Evolutionary conservation across 2,888 invertebrate species (phyloP), one percentile per base, ranked within the genome.

Genomic region (Monoplex corrugatus): DNA sequence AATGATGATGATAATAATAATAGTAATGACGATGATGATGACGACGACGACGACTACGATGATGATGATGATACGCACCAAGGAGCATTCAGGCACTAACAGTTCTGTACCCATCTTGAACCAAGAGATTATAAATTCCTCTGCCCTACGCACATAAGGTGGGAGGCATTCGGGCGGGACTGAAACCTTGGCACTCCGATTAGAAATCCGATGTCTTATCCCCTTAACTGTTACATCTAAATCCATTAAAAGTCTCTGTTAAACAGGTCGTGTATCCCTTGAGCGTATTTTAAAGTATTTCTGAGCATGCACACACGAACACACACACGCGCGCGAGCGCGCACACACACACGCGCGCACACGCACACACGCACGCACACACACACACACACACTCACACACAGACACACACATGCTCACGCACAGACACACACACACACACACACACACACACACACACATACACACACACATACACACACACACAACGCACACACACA

Each of bases 391-490:
- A 3, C 80, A 80, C 80, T 23, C 80, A 80, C 80, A 80, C 40
- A 80, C 80, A 80, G 23, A 80, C 40, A 43, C 19, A 43, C 80
- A 43, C 80, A 43, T 43, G 38, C 43, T 43, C 80, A 38, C 80
- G 43, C 80, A 38, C 80, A 80, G 8, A 38, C 43, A 80, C 43
- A 10, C 80, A 80, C 80, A 8, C 43, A 43, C 80, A 43, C 43
- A 75, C 80, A 80, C 80, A 40, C 43, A 80, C 80, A 40, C 80
- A 43, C 80, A 40, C 80, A 43, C 80, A 40, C 43, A 38, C 43
- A 80, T 23, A 80, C 80, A 80, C 8, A 43, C 80, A 43, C 40
- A 80, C 80, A 80, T 23, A 80, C 80, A 80, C 80, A 75, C 75
- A 75, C 75, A 35, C 75, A 35, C 75, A 2, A 78, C 75, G 38